Conservation (phyloP, 2,113 vertebrate genomes). For the Strigops habroptila region DNA sequence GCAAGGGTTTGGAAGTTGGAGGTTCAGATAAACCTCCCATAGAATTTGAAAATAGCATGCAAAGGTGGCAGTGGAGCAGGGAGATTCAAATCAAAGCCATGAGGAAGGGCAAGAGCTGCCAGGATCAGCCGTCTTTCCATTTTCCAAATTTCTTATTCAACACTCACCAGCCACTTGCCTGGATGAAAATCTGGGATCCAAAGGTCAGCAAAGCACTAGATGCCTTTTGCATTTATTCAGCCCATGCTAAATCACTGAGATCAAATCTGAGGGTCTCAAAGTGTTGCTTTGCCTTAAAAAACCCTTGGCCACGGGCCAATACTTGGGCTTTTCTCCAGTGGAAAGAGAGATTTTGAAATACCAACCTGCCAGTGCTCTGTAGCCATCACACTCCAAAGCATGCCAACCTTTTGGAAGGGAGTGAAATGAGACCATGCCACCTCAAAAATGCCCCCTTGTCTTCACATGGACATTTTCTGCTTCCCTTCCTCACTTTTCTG, state of each 20-base stretch:
- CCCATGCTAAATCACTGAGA: not conserved
- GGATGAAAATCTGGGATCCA: not conserved
- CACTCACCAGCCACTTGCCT: not conserved
- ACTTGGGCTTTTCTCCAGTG: not conserved
- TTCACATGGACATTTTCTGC: not conserved
- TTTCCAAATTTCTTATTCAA: not conserved
- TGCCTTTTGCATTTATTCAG: not conserved
- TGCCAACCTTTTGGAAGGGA: not conserved
- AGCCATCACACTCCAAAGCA: not conserved
- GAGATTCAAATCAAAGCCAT: not conserved
- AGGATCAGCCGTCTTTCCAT: not conserved
- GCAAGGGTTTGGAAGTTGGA: not conserved
- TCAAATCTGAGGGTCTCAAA: not conserved
- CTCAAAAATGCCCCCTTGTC: not conserved
- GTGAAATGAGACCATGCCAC: not conserved
- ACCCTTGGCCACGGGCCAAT: not conserved
- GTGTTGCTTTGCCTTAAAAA: not conserved
- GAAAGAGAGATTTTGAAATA: not conserved
- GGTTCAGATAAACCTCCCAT: not conserved
- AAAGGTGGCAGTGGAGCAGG: not conserved
- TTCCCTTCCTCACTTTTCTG: not conserved
- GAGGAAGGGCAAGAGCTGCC: not conserved
- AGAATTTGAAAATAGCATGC: not conserved
- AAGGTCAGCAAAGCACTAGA: not conserved
- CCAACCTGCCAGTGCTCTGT: no score